phyloP scores from a whole-genome alignment of 2,888 invertebrate genomes.

The Xanthia icteritia region DNA sequence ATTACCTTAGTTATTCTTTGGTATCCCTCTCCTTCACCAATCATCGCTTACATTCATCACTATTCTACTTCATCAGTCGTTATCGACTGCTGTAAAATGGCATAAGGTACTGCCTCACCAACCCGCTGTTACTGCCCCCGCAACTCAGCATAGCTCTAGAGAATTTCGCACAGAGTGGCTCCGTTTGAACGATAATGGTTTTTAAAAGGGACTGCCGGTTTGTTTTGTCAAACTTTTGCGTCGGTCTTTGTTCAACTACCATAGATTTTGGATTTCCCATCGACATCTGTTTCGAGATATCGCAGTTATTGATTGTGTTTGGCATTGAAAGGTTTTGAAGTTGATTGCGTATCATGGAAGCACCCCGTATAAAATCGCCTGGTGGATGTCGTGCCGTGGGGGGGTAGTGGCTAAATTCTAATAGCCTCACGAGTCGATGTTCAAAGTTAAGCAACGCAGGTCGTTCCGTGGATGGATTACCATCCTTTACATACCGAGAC shows the following conservation, averaged over 20 bases:
- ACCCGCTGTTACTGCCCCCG: constrained; percentile 64
- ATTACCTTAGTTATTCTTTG: too few species aligned
- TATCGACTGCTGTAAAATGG: neutral
- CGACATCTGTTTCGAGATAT: constrained; percentile 57
- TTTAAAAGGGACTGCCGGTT: constrained; percentile 75
- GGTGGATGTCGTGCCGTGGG: neutral
- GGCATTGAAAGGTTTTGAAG: constrained; percentile 7
- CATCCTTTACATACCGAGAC: too few species aligned
- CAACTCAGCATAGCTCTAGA: constrained; percentile 68
- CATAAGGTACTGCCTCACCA: neutral
- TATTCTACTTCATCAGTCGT: neutral
- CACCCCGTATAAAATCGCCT: neutral
- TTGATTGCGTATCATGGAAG: neutral
- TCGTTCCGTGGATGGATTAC: too few species aligned
- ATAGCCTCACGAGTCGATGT: neutral
- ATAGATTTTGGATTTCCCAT: constrained; percentile 36
- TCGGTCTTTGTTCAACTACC: constrained; percentile 48
- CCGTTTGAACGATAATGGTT: constrained; percentile 80
- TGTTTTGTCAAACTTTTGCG: constrained; percentile 68
- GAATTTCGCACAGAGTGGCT: constrained; percentile 79
- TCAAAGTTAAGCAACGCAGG: too few species aligned
- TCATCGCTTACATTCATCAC: too few species aligned
- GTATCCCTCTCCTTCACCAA: too few species aligned
- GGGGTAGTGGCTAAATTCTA: neutral
- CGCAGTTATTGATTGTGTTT: constrained; percentile 24